phyloP scores from a whole-genome alignment of 2,113 vertebrate genomes.

The Calyptomena viridis region DNA sequence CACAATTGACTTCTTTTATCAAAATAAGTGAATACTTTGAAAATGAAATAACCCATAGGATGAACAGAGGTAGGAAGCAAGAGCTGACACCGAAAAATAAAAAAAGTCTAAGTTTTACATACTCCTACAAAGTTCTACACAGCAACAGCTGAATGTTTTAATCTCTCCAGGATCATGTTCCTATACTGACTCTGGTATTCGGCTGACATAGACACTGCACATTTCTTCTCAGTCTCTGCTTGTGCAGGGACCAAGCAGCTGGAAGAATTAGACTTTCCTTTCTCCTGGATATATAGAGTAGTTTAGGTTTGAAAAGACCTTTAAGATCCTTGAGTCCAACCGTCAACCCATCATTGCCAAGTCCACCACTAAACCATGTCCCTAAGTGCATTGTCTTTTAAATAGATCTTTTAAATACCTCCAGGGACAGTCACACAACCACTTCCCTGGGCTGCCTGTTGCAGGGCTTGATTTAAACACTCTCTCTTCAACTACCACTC shows the following conservation, averaged over 20 bases:
- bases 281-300: background rate
- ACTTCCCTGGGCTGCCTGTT: background rate
- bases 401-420: background rate
- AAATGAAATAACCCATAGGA: background rate
- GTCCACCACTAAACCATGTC: background rate
- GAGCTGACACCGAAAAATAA: background rate
- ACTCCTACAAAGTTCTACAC: background rate
- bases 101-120: background rate
- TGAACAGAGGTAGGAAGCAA: background rate
- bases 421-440: background rate
- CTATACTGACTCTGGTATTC: background rate
- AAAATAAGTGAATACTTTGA: background rate
- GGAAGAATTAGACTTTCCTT: background rate
- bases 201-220: background rate
- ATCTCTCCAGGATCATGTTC: background rate
- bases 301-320: background rate
- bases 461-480: background rate
- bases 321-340: background rate
- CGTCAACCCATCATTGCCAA: background rate
- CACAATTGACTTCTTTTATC: background rate
- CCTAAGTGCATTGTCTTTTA: accelerated
- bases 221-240: background rate
- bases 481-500: background rate
- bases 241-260: background rate
- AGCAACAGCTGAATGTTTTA: background rate